Percentiles rank a stretch among this genome's conserved stretches.
These are phyloP conservation scores for Ormyrus rosae DNA, from an alignment of 2,888 invertebrate species.

Conservation along the genomic window DNA sequence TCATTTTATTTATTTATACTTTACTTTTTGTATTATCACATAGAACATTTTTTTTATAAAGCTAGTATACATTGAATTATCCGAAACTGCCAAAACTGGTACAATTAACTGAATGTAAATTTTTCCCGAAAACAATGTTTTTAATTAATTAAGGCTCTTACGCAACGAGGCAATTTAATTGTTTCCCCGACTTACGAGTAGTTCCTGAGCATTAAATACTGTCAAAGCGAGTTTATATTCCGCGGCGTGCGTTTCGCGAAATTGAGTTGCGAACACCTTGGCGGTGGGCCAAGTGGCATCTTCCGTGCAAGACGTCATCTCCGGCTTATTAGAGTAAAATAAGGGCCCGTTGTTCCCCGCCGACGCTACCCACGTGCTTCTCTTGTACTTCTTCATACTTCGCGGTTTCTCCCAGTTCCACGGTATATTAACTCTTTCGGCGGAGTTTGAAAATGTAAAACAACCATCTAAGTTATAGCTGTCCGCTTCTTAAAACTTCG, in stretches of 20 bases:
- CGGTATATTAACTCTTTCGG: constrained; percentile 36
- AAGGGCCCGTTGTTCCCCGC: constrained; percentile 37
- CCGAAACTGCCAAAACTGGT: too few species aligned
- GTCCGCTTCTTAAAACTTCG: too few species aligned
- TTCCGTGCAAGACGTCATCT: constrained; percentile 45
- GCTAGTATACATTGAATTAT: too few species aligned
- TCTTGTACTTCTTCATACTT: constrained; percentile 40
- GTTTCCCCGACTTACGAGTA: constrained; percentile 1
- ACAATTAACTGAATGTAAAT: too few species aligned
- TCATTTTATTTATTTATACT: too few species aligned
- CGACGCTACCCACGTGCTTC: constrained; percentile 13
- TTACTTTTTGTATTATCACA: too few species aligned
- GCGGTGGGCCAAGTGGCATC: constrained; percentile 38
- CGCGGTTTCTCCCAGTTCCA: constrained; percentile 43
- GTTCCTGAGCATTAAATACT: constrained; percentile 31
- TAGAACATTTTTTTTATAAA: too few species aligned
- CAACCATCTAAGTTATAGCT: constrained; percentile 29
- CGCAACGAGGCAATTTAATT: constrained; percentile 2
- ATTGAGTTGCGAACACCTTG: constrained; percentile 44
- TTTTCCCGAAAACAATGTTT: too few species aligned
- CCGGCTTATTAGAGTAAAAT: constrained; percentile 50
- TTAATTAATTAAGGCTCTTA: not conserved
- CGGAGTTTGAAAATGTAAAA: constrained; percentile 43
- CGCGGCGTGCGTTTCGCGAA: constrained; percentile 21
- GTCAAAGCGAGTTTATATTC: constrained; percentile 15